A percentile compares a stretch with the other conserved stretches of the same genome.
These are phyloP conservation scores for Hippasteria phrygiana DNA, from an alignment of 53 echinoderm and acorn worm species.

Conservation along the genomic window DNA sequence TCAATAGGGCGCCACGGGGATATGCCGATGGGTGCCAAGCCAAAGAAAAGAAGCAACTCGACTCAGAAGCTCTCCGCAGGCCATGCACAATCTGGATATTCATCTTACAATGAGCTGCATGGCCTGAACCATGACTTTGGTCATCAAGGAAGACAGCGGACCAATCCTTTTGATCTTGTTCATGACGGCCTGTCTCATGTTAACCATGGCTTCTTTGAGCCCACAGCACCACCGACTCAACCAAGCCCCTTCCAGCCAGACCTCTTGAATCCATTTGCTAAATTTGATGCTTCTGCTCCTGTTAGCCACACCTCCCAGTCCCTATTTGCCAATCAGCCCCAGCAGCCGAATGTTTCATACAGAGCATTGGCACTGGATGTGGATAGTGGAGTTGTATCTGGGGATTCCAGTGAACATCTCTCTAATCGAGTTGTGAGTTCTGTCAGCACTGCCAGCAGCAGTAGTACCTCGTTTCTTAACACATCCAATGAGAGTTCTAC, in stretches of 20 bases:
- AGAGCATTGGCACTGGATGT: slow-evolving; percentile 52
- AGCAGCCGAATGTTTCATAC: slow-evolving; percentile 24
- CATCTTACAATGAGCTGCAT: slow-evolving; percentile 40
- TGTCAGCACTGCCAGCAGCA: slow-evolving; percentile 70
- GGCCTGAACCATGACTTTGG: slow-evolving; percentile 38
- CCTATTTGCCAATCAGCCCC: slow-evolving; percentile 51
- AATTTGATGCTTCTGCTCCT: slow-evolving; percentile 54
- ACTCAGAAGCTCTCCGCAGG: background rate
- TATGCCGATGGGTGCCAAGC: slow-evolving; percentile 87
- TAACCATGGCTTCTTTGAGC: slow-evolving; percentile 87
- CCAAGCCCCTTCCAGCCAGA: slow-evolving; percentile 40
- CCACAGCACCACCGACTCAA: slow-evolving; percentile 3
- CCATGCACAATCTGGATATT: background rate
- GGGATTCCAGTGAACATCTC: slow-evolving; percentile 72
- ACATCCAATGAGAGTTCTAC: slow-evolving; percentile 67
- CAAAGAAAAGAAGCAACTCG: slow-evolving; percentile 69
- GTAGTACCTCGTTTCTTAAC: slow-evolving; percentile 73
- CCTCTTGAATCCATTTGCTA: slow-evolving; percentile 58
- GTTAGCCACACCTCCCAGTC: slow-evolving; percentile 56
- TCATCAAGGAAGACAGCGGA: background rate
- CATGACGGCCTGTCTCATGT: slow-evolving; percentile 68
- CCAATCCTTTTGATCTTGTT: slow-evolving; percentile 57
- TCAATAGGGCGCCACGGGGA: slow-evolving; percentile 72
- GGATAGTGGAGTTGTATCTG: slow-evolving; percentile 73
- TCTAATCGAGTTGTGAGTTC: slow-evolving; percentile 73